A percentile compares a stretch with the other conserved stretches of the same genome.
Conservation (phyloP, 2,888 invertebrate genomes). For the Corbicula japonica region DNA sequence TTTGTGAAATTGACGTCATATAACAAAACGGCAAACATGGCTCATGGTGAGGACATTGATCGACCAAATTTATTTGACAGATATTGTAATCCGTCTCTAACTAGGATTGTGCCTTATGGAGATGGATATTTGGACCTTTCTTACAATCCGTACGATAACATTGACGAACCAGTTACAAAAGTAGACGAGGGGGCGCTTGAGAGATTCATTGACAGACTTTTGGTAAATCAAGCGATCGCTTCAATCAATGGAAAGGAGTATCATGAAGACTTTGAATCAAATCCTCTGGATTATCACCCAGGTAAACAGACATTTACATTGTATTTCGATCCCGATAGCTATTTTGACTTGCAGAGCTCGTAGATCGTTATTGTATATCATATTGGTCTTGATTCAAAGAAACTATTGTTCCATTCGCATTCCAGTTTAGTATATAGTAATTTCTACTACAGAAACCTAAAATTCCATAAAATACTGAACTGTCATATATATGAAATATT, state of each 20-base stretch:
- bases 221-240: constrained; percentile 38
- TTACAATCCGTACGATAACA: constrained; percentile 21
- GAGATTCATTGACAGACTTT: constrained; percentile 24
- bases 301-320: neutral
- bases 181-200: constrained; percentile 31
- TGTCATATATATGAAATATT: neutral
- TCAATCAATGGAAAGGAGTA: constrained; percentile 26
- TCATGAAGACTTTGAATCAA: constrained; percentile 23
- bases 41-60: neutral
- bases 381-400: neutral
- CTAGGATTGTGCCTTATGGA: constrained; percentile 31
- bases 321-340: neutral
- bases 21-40: too few species aligned
- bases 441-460: neutral
- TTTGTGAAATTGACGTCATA: too few species aligned
- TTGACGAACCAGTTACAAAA: neutral
- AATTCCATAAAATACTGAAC: neutral
- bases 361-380: neutral
- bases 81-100: too few species aligned
- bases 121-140: constrained; percentile 28
- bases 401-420: neutral
- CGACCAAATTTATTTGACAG: neutral
- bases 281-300: constrained; percentile 5
- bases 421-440: neutral
- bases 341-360: neutral